A percentile compares a stretch with the other conserved stretches of the same genome.
Evolutionary conservation across 2,888 invertebrate genomes (phyloP).

Genomic region (Pteria penguin): DNA sequence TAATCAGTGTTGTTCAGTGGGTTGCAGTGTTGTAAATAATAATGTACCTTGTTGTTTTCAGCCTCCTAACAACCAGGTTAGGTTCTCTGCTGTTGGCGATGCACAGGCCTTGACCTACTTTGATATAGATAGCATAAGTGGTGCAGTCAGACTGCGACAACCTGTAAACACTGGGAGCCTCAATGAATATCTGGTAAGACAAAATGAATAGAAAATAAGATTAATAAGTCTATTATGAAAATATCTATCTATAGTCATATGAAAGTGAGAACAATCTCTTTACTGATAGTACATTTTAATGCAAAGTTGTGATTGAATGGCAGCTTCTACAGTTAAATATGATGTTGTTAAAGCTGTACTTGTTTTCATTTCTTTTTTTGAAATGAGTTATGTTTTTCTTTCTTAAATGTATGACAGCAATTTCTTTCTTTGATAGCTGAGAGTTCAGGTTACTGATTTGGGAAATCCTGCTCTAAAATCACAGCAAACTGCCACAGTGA

Average conservation of each 20-base stretch:
- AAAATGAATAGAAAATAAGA: too few species aligned
- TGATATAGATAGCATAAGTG: conserved; percentile 54
- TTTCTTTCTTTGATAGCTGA: too few species aligned
- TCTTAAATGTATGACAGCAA: too few species aligned
- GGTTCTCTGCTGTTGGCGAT: conserved; percentile 60
- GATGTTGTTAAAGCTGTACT: not conserved
- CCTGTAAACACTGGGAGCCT: conserved; percentile 34
- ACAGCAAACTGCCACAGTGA: conserved; percentile 55
- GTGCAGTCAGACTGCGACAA: conserved; percentile 57
- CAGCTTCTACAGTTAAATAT: not conserved
- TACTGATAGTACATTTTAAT: too few species aligned
- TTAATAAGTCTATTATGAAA: too few species aligned
- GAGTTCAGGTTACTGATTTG: conserved; percentile 65
- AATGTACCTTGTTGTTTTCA: too few species aligned
- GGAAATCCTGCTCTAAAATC: conserved; percentile 62
- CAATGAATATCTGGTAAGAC: conserved; percentile 22
- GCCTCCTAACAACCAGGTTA: conserved; percentile 53
- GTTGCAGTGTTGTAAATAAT: too few species aligned
- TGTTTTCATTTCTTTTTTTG: not conserved
- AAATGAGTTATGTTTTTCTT: too few species aligned
- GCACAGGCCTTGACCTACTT: conserved; percentile 59
- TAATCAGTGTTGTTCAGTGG: too few species aligned
- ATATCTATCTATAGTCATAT: too few species aligned
- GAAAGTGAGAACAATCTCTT: too few species aligned
- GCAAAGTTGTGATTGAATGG: not conserved